phyloP scores from a whole-genome alignment of 2,113 vertebrate genomes.

The Eudorcas thomsonii region DNA sequence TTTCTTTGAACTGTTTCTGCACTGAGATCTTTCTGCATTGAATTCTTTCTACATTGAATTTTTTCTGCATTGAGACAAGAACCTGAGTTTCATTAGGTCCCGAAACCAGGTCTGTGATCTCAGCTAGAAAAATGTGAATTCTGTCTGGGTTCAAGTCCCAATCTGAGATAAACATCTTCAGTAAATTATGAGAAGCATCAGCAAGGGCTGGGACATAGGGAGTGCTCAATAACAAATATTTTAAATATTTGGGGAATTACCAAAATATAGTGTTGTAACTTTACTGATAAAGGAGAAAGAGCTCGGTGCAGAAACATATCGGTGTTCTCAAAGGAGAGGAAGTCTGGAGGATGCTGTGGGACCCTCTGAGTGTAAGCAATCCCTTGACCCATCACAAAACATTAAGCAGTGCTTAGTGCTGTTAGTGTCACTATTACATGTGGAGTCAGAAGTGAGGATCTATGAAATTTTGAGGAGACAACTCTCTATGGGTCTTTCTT shows the following conservation, averaged over 20 bases:
- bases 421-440: neutral
- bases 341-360: neutral
- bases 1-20: neutral
- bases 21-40: neutral
- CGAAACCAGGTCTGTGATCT: neutral
- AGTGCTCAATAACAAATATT: neutral
- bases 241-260: neutral
- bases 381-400: neutral
- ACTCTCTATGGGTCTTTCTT: neutral
- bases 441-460: neutral
- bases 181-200: neutral
- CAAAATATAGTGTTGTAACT: neutral
- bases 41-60: neutral
- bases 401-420: neutral
- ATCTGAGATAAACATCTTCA: neutral
- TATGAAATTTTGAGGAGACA: neutral
- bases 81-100: neutral
- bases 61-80: neutral
- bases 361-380: neutral
- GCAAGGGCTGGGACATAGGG: neutral
- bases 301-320: neutral
- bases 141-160: neutral
- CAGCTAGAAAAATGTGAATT: neutral
- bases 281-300: neutral
- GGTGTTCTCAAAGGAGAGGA: neutral